A percentile compares a stretch with the other conserved stretches of the same genome.
Evolutionary conservation across 2,888 invertebrate genomes (phyloP).

Genomic region (Scrobipalpa atriplicella): DNA sequence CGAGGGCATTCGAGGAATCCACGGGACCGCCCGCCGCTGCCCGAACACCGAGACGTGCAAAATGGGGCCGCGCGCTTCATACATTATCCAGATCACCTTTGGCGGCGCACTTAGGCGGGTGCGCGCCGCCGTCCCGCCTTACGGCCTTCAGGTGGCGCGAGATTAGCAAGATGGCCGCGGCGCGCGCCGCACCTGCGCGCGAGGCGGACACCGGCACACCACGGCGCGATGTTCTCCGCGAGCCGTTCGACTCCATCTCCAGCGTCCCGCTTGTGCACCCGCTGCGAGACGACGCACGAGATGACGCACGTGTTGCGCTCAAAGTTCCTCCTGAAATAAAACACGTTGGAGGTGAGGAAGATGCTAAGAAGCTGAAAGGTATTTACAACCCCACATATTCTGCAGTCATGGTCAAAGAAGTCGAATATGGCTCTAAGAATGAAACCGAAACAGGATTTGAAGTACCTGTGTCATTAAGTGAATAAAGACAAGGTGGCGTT

Average conservation of each 20-base stretch:
- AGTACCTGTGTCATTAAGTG: conserved; percentile 90
- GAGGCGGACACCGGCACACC: conserved; percentile 90
- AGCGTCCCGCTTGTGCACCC: conserved; percentile 74
- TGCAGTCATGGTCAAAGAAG: too few species aligned
- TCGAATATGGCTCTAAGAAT: not conserved
- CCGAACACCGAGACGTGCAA: conserved; percentile 67
- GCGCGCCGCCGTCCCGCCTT: conserved; percentile 80
- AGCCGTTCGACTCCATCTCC: conserved; percentile 74
- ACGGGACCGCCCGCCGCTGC: conserved; percentile 50
- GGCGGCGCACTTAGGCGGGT: conserved; percentile 82
- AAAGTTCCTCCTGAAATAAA: conserved; percentile 80
- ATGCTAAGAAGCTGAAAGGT: not conserved
- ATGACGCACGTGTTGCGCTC: conserved; percentile 75
- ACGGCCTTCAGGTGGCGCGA: conserved; percentile 91
- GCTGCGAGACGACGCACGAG: conserved; percentile 77
- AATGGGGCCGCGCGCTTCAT: conserved; percentile 78
- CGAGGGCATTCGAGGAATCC: conserved; percentile 40
- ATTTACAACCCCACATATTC: too few species aligned
- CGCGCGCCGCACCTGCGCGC: conserved; percentile 96
- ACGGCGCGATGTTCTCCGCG: conserved; percentile 80
- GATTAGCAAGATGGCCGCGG: conserved; percentile 97
- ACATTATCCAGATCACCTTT: conserved; percentile 82
- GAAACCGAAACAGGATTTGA: not conserved
- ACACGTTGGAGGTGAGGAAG: not conserved
- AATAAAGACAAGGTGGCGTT: conserved; percentile 92